Conservation (phyloP, 2,888 invertebrate genomes). For the Melinaea menophilus region DNA sequence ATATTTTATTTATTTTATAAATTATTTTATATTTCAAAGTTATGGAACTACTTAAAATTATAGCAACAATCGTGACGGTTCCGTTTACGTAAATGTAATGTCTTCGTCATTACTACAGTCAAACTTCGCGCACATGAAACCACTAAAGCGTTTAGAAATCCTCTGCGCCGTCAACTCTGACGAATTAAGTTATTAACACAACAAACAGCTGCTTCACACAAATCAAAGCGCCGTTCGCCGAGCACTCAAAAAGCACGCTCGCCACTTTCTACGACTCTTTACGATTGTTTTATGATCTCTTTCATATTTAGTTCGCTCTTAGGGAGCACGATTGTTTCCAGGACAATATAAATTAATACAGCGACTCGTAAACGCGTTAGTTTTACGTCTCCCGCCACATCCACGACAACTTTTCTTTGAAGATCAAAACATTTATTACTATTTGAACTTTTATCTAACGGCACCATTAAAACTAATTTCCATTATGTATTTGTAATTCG, state of each 20-base stretch:
- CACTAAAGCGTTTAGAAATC: slow-evolving; percentile 51
- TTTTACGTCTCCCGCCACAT: slow-evolving; percentile 53
- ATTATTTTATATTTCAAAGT: neutral
- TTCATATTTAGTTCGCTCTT: slow-evolving; percentile 62
- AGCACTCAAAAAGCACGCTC: slow-evolving; percentile 58
- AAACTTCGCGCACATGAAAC: slow-evolving; percentile 60
- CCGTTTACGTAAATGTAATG: neutral
- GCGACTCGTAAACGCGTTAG: slow-evolving; percentile 61
- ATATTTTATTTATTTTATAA: too few species aligned
- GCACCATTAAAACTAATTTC: slow-evolving; percentile 42
- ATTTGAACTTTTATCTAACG: slow-evolving; percentile 60
- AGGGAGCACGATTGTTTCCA: slow-evolving; percentile 63
- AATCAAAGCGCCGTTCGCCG: slow-evolving; percentile 69
- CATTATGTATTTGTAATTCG: slow-evolving; percentile 50
- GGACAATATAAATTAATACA: slow-evolving; percentile 69
- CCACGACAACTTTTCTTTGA: slow-evolving; percentile 64
- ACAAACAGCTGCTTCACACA: slow-evolving; percentile 72
- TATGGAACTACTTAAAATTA: neutral
- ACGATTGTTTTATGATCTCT: slow-evolving; percentile 69
- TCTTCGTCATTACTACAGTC: slow-evolving; percentile 30
- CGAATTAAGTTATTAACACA: slow-evolving; percentile 78
- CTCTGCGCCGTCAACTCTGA: slow-evolving; percentile 69
- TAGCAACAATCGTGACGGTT: neutral
- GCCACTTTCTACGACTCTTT: slow-evolving; percentile 60
- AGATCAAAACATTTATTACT: slow-evolving; percentile 49